Percentiles rank a stretch among this genome's conserved stretches.
Conservation (phyloP, 2,888 invertebrate genomes). For the Metalampra italica region DNA sequence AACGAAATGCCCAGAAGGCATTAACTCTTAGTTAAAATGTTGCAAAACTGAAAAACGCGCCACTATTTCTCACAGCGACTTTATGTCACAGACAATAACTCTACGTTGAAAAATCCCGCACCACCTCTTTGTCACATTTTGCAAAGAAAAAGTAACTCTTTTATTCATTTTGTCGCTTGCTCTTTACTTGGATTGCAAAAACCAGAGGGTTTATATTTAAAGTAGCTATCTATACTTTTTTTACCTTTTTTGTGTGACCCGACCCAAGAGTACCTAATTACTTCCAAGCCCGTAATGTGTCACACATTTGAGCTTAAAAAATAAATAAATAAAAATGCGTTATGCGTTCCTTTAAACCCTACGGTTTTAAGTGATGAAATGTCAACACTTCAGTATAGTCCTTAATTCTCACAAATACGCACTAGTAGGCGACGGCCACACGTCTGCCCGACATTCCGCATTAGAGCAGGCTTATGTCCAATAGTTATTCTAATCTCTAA, state of each 20-base stretch:
- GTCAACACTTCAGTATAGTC: too few species aligned
- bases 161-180: conserved; percentile 57
- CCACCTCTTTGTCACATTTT: conserved; percentile 68
- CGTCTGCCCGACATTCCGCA: too few species aligned
- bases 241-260: background rate
- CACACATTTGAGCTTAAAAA: background rate
- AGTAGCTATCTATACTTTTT: background rate
- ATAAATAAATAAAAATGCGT: too few species aligned
- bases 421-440: too few species aligned
- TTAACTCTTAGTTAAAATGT: conserved; percentile 60
- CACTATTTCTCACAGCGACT: conserved; percentile 64
- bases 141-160: conserved; percentile 56
- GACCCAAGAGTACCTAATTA: background rate
- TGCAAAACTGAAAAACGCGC: conserved; percentile 55
- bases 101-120: conserved; percentile 64
- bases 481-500: too few species aligned
- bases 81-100: conserved; percentile 69
- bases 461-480: too few species aligned
- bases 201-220: background rate
- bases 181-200: conserved; percentile 17
- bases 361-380: too few species aligned
- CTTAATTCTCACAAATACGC: too few species aligned
- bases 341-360: too few species aligned
- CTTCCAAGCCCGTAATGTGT: background rate
- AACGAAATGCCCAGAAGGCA: conserved; percentile 26